These are phyloP conservation scores for Ardeotis arabs DNA, from an alignment of 2,113 vertebrate species.

Conservation along the genomic window DNA sequence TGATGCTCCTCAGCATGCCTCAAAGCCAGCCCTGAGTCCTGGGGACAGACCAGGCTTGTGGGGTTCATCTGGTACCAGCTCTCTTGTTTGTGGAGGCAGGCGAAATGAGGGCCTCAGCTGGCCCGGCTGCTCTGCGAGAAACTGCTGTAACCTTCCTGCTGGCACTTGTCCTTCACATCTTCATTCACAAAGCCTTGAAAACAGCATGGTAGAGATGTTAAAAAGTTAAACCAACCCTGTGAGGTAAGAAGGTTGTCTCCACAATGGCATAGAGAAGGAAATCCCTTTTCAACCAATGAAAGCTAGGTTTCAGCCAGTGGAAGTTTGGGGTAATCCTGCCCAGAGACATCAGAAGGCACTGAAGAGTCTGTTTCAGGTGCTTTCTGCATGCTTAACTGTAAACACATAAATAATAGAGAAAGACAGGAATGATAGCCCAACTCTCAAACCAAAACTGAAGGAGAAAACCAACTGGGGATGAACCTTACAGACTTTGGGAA, in stretches of 20 bases:
- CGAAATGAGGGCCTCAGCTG: background rate
- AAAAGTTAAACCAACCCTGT: background rate
- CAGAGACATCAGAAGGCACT: background rate
- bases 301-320: background rate
- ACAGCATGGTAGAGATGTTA: fast-evolving
- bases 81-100: background rate
- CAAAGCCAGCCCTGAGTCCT: background rate
- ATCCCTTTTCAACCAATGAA: background rate
- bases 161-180: background rate
- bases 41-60: fast-evolving
- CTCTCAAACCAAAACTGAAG: background rate
- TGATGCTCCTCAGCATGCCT: background rate
- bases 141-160: background rate
- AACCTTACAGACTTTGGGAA: background rate
- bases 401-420: background rate
- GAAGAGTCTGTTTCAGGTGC: background rate
- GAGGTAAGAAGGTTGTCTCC: background rate
- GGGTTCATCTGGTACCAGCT: background rate
- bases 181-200: background rate
- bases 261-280: background rate
- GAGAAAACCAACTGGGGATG: background rate
- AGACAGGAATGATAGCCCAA: fast-evolving
- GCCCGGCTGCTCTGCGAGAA: background rate
- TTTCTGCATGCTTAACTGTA: background rate
- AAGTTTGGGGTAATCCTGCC: background rate